These are phyloP conservation scores for Microctonus aethiopoides DNA, from an alignment of 2,888 invertebrate genomes.

Conservation along the genomic window DNA sequence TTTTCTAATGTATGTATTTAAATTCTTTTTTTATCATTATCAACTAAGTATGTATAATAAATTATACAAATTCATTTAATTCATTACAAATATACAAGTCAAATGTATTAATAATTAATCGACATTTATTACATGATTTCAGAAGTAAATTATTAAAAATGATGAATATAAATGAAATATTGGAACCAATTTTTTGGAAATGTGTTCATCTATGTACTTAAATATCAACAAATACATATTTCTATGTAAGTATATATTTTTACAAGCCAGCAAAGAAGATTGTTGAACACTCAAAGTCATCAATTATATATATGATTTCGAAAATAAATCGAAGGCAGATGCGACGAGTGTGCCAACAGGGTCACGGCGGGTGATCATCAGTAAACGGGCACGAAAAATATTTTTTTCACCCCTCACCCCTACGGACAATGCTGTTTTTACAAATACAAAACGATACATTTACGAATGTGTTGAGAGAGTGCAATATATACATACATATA, in stretches of 20 bases:
- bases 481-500: background rate
- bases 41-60: too few species aligned
- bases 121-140: too few species aligned
- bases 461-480: constrained; percentile 29
- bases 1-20: too few species aligned
- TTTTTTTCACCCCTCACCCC: constrained; percentile 43
- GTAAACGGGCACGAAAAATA: constrained; percentile 17
- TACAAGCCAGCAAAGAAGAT: background rate
- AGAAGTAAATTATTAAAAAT: background rate
- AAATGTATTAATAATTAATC: too few species aligned
- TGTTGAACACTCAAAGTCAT: constrained; percentile 49
- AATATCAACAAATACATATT: constrained; percentile 8
- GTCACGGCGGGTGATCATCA: constrained; percentile 53
- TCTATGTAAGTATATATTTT: background rate
- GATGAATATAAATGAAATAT: background rate
- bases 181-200: background rate
- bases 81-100: too few species aligned
- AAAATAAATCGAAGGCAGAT: constrained; percentile 65
- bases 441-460: constrained; percentile 53
- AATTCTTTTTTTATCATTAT: too few species aligned
- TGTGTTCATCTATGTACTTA: constrained; percentile 13
- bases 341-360: constrained; percentile 55
- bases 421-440: constrained; percentile 53
- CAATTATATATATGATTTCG: constrained; percentile 58
- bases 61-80: too few species aligned